Conservation (phyloP, 1,140 invertebrate genomes). For the Zaprionus lachaisei region DNA sequence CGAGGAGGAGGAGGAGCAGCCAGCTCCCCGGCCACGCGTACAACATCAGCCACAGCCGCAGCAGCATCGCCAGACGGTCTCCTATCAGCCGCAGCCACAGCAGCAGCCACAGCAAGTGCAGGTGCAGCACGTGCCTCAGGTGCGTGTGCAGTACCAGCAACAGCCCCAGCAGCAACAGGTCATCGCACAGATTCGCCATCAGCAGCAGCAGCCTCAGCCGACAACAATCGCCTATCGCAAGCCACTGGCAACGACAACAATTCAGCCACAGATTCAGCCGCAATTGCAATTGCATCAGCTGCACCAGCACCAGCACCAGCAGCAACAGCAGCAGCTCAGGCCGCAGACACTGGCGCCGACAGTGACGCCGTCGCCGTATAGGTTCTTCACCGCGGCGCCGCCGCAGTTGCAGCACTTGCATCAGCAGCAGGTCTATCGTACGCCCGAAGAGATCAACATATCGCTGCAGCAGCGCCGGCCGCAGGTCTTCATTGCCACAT, state of each 20-base stretch:
- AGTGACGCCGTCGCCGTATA: slow-evolving; percentile 81
- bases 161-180: slow-evolving; percentile 66
- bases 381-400: slow-evolving; percentile 79
- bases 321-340: slow-evolving; percentile 57
- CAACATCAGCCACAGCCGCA: slow-evolving; percentile 81
- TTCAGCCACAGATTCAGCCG: slow-evolving; percentile 76
- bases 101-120: slow-evolving; percentile 37
- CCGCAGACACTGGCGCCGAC: slow-evolving; percentile 71
- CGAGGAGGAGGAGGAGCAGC: slow-evolving; percentile 86
- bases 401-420: slow-evolving; percentile 80
- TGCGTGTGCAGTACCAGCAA: slow-evolving; percentile 39
- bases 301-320: slow-evolving; percentile 51
- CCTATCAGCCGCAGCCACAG: slow-evolving; percentile 31
- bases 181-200: slow-evolving; percentile 70
- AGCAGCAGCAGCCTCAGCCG: slow-evolving; percentile 66
- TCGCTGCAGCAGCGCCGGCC: slow-evolving; percentile 91
- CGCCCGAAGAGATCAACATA: slow-evolving; percentile 94
- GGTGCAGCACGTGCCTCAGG: slow-evolving; percentile 44
- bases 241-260: slow-evolving; percentile 70
- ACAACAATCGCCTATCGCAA: slow-evolving; percentile 76
- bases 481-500: slow-evolving; percentile 79
- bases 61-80: slow-evolving; percentile 36
- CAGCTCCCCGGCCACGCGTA: slow-evolving; percentile 66
- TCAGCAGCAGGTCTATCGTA: slow-evolving; percentile 88
- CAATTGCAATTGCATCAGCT: slow-evolving; percentile 62